Evolutionary conservation across 2,888 invertebrate genomes (phyloP).

Genomic region (Tachina grossa): DNA sequence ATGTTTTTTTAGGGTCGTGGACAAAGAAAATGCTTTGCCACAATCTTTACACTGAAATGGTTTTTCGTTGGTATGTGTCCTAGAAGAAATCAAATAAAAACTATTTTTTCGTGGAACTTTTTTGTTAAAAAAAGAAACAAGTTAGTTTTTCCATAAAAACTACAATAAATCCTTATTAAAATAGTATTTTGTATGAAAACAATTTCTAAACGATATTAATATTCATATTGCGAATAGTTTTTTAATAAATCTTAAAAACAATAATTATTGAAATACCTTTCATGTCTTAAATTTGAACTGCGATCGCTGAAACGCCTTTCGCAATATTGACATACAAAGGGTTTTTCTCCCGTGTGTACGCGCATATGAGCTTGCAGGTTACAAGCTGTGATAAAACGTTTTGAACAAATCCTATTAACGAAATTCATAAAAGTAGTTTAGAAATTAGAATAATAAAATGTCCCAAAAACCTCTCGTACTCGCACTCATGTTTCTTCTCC

Average conservation of each 20-base stretch:
- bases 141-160: too few relatives aligned
- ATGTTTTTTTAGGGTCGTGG: constrained; percentile 79
- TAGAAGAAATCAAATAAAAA: background rate
- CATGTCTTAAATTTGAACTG: constrained; percentile 81
- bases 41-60: constrained; percentile 78
- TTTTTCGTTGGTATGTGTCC: constrained; percentile 79
- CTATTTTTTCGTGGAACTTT: too few relatives aligned
- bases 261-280: constrained; percentile 74
- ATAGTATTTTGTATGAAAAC: too few relatives aligned
- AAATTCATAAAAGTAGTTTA: background rate
- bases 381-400: constrained; percentile 76
- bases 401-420: constrained; percentile 74
- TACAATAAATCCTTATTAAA: too few relatives aligned
- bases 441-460: background rate
- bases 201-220: background rate
- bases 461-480: constrained; percentile 63
- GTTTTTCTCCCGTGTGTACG: constrained; percentile 79
- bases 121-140: too few relatives aligned
- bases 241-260: background rate
- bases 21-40: constrained; percentile 78
- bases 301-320: constrained; percentile 79
- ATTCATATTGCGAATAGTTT: background rate
- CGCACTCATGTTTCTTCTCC: constrained; percentile 73
- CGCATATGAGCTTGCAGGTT: constrained; percentile 79
- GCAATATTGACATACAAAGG: constrained; percentile 76